phyloP scores from a whole-genome alignment of 2,888 invertebrate genomes.

The Clepsis dumicolana region DNA sequence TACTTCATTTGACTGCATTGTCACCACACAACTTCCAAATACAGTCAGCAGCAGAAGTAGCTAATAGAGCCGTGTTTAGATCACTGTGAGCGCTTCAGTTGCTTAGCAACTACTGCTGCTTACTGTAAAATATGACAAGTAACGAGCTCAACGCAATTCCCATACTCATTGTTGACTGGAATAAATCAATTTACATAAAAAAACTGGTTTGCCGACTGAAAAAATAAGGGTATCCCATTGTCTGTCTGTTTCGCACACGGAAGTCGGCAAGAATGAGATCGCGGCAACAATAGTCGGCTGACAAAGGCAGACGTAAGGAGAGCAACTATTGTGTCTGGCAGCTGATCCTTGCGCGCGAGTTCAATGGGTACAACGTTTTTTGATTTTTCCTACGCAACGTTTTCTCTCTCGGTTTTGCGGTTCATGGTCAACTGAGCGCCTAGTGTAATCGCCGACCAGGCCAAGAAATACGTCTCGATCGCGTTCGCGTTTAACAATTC shows the following conservation, averaged over 20 bases:
- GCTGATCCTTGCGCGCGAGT: slow-evolving; percentile 25
- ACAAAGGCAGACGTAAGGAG: slow-evolving; percentile 34
- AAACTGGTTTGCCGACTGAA: slow-evolving; percentile 41
- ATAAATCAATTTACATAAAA: slow-evolving; percentile 46
- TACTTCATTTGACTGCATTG: background rate
- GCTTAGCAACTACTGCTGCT: no score
- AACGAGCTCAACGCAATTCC: slow-evolving; percentile 37
- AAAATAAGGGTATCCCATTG: slow-evolving; percentile 41
- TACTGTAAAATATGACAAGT: no score
- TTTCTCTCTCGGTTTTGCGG: no score
- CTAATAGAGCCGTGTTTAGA: no score
- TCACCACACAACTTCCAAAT: background rate
- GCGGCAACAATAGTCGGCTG: slow-evolving; percentile 23
- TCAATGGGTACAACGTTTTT: background rate
- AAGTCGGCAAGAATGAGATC: slow-evolving; percentile 42
- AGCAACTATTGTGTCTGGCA: slow-evolving; percentile 30
- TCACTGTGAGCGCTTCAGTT: no score
- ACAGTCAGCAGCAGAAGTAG: no score
- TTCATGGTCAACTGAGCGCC: no score
- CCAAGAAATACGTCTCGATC: no score
- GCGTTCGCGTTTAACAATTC: no score
- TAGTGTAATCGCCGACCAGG: no score
- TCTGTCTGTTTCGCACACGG: slow-evolving; percentile 44
- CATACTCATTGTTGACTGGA: slow-evolving; percentile 43
- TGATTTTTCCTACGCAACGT: no score